Conservation (phyloP, 2,113 vertebrate genomes). For the Nothobranchius kuhntae region DNA sequence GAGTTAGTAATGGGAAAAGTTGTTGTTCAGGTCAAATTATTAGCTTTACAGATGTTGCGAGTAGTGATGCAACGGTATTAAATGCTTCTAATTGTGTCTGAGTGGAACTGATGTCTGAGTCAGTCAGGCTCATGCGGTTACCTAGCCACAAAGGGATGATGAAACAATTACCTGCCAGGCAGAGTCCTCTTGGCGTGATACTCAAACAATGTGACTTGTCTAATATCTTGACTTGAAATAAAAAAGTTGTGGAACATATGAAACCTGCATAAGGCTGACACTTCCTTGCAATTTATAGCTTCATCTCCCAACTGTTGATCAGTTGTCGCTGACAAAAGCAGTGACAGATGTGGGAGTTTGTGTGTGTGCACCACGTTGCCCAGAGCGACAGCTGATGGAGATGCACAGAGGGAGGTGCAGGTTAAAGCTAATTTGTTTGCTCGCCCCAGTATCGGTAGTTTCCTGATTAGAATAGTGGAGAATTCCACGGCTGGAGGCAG, state of each 20-base stretch:
- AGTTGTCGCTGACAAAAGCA: constrained; percentile 32
- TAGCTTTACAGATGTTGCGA: constrained; percentile 21
- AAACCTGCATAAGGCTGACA: constrained; percentile 9
- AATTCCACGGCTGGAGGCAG: constrained; percentile 63
- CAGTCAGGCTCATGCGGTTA: background rate
- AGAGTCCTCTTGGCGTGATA: background rate
- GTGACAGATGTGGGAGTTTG: constrained; percentile 46
- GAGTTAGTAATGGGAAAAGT: constrained; percentile 60
- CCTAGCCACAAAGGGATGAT: background rate
- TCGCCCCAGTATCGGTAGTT: constrained; percentile 43
- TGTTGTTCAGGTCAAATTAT: constrained; percentile 50
- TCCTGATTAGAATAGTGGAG: constrained; percentile 64
- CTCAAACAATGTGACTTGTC: constrained; percentile 4
- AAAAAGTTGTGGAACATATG: constrained; percentile 6
- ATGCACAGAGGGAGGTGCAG: constrained; percentile 57
- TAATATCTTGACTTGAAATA: constrained; percentile 25
- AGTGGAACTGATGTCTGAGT: constrained; percentile 12
- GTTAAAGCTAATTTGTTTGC: constrained; percentile 60
- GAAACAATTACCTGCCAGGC: constrained; percentile 11
- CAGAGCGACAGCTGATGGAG: constrained; percentile 58
- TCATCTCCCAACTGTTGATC: constrained; percentile 58
- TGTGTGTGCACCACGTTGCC: constrained; percentile 48
- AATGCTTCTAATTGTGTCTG: constrained; percentile 12
- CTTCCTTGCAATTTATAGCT: constrained; percentile 22
- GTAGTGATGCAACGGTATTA: background rate